Base-by-base conservation (phyloP, 2,888 invertebrate species). In the Leptinotarsa rubiginosa region DNA sequence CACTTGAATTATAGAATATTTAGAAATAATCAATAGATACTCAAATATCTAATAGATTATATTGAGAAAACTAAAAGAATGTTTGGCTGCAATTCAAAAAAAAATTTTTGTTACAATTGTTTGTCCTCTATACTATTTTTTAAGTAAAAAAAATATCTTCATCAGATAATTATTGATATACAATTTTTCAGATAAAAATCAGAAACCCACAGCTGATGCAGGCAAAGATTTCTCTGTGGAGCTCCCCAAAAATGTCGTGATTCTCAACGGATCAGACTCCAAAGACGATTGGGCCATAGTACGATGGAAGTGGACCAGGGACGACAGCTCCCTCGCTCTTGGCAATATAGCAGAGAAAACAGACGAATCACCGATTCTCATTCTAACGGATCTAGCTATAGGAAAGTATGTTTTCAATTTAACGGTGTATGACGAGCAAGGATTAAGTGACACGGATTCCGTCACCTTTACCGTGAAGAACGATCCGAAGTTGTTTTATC, bases 351-450 rank as follows among this genome's bases (percentile, higher is more conserved):
- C 97, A 0, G 87, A 87, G 78, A 82, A 82, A 49, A 93, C 96
- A 0, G 95, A 96, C 82, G 91, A 92, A 70, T 91, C 93, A 65
- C 92, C 97, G 0, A 90, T 96, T 10, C 89, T 98, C 74, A 93
- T 94, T 88, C 90, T 95, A 84, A 89, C 95, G n/a, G 94, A 96
- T 86, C 90, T 97, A 70, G 94, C 96, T 66, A 92, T 94, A 3
- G 98, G 97, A 0, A 92, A 94, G 78, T 98, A 97, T 86, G 92
- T 96, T 2, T 97, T 97, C 85, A 94, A 93, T 83, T 88, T 98
- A 73, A 94, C 94, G n/a, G 97, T 98, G 1, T 93, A 91, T 56
- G 98, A 98, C 87, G 95, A 95, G 80, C 97, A 97, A 86, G 97
- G 97, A 0, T 89, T 95, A 71, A 92, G 92, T 0, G 93, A 92